A percentile compares a stretch with the other conserved stretches of the same genome.
phyloP scores from a whole-genome alignment of 2,888 invertebrate species.

The Amiota minor region DNA sequence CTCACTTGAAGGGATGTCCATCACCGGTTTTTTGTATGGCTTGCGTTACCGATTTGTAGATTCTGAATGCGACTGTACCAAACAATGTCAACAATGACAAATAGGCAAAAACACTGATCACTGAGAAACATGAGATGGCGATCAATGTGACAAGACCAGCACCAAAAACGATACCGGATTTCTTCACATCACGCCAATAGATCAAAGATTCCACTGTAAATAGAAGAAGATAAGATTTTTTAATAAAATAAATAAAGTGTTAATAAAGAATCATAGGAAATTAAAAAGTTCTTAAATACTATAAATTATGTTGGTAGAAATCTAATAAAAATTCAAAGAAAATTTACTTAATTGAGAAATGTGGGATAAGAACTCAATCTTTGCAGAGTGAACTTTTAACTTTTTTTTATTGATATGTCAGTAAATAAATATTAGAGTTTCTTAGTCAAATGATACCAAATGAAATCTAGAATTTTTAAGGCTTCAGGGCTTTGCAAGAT shows the following conservation, averaged over 20 bases:
- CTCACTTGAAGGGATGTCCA: slow-evolving; percentile 98
- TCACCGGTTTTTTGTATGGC: slow-evolving; percentile 97
- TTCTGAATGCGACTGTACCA: slow-evolving; percentile 93
- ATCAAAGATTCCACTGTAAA: slow-evolving; percentile 93
- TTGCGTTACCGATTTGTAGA: slow-evolving; percentile 96
- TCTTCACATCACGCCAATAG: slow-evolving; percentile 97
- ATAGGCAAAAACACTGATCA: slow-evolving; percentile 96
- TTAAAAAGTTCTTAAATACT: too few relatives aligned
- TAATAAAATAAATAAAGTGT: background rate
- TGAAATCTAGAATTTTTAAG: too few relatives aligned
- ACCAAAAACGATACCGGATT: slow-evolving; percentile 94
- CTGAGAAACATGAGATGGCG: slow-evolving; percentile 94
- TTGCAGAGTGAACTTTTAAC: too few relatives aligned
- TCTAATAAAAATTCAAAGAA: too few relatives aligned
- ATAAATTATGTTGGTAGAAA: too few relatives aligned
- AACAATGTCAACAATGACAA: slow-evolving; percentile 87
- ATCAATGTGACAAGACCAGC: slow-evolving; percentile 90
- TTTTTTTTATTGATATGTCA: too few relatives aligned
- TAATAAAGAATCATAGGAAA: background rate
- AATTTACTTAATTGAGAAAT: too few relatives aligned
- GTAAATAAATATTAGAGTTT: too few relatives aligned
- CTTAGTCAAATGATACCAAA: too few relatives aligned
- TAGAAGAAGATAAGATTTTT: slow-evolving; percentile 52
- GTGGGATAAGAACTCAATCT: too few relatives aligned
- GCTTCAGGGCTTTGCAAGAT: too few relatives aligned